Evolutionary conservation across 2,797 vertebrate species (phyloP).

Genomic region (Leuciscus waleckii): DNA sequence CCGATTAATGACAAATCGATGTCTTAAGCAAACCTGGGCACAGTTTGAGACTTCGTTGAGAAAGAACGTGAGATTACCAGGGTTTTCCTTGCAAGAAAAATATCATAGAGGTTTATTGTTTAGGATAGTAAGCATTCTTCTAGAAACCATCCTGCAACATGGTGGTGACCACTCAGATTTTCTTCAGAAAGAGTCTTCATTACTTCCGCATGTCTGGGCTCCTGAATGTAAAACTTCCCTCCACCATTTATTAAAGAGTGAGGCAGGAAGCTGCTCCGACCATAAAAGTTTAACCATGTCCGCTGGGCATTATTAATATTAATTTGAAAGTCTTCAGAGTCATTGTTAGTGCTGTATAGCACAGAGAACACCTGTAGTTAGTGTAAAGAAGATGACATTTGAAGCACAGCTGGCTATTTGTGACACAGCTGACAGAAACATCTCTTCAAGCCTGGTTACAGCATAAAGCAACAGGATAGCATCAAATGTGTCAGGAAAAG

Average conservation of each 20-base stretch:
- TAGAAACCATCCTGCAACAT: neutral
- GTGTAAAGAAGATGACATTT: neutral
- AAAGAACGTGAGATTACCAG: neutral
- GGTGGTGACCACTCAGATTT: neutral
- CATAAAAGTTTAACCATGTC: conserved; percentile 9
- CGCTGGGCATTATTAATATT: neutral
- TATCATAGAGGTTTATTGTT: neutral
- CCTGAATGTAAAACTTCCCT: neutral
- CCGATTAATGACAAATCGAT: too few relatives aligned
- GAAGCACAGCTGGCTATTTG: conserved; percentile 1
- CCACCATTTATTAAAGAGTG: neutral
- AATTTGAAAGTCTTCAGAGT: neutral
- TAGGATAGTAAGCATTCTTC: neutral
- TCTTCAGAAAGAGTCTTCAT: neutral
- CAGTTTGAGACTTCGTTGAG: neutral
- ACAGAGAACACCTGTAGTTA: neutral
- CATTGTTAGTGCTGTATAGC: conserved; percentile 8
- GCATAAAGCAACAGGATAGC: neutral
- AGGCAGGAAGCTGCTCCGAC: neutral
- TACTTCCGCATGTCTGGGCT: neutral
- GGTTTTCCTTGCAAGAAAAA: neutral
- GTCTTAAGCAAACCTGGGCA: too few relatives aligned
- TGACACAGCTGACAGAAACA: conserved; percentile 3
- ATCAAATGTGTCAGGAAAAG: neutral
- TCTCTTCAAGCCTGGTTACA: neutral